Base-by-base conservation (phyloP, 2,797 vertebrate genomes). In the Pangasius macronema region DNA sequence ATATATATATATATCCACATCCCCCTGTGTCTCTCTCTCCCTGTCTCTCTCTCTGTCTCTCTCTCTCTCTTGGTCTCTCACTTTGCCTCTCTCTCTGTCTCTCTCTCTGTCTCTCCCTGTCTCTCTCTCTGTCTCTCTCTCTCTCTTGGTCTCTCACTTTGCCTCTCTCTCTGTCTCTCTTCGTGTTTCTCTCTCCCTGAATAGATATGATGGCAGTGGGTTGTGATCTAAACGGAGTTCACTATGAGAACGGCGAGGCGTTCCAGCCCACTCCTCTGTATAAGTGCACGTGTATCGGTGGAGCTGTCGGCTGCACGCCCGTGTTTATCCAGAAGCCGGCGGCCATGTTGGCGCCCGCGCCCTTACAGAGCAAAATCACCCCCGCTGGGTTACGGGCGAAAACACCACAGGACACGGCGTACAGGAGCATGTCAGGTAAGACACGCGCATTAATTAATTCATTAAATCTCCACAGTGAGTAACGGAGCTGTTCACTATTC, bases 161-260 rank as follows among this genome's bases (percentile, higher is more conserved):
- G 1, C 14, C 24, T 51, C 24, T 9, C 51, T 36, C 5, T 20
- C 11, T 39, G 10, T 24, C 22, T 18, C 27, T 30, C 27, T 3
- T 10, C 13, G 9, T 11, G 36, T 36, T 11, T 18, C 22, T 42
- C 18, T 70, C 7, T 39, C 1, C 39, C 10, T 65, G 55, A 22
- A 18, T 93, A 99, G 98, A 98, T 92, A 93, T 98, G 92, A 91
- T 97, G 94, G 98, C 96, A 18, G 97, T 99, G 89, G 98, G 98
- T 89, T 99, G 98, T 86, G 97, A 98, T 90, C 93, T 98, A 90
- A 98, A 96, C 81, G 96, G 97, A 33, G 90, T 93, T 53, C 95
- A 97, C 91, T 99, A 99, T 87, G 95, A 95, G 85, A 99, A 99
- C 0, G 98, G 98, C 24, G 96, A 99, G 90, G 93, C 93, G 16